These are phyloP conservation scores for Nymphalis io DNA, from an alignment of 1,140 invertebrate genomes.

Conservation along the genomic window DNA sequence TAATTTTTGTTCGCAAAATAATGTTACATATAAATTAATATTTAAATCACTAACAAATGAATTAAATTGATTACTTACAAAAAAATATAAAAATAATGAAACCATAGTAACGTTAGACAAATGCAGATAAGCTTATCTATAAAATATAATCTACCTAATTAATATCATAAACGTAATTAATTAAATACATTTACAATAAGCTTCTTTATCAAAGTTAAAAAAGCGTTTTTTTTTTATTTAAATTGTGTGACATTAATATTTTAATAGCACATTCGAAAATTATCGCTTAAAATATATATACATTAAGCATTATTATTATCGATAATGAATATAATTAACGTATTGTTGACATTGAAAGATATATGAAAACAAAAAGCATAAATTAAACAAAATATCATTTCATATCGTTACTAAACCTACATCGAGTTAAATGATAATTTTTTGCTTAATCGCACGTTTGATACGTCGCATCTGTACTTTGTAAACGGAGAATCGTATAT, in stretches of 20 bases:
- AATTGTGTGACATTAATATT: background rate
- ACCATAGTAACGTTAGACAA: no score
- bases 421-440: background rate
- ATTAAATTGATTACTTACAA: no score
- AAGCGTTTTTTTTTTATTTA: no score
- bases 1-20: no score
- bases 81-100: no score
- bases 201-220: no score
- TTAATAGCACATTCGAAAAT: background rate
- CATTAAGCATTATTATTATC: background rate
- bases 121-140: no score
- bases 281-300: background rate
- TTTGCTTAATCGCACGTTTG: slow-evolving; percentile 9
- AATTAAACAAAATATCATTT: slow-evolving; percentile 12
- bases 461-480: slow-evolving; percentile 51
- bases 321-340: slow-evolving; percentile 34
- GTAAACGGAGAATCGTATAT: slow-evolving; percentile 67
- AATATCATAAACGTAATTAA: no score
- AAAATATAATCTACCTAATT: no score
- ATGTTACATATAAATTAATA: no score
- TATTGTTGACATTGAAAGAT: slow-evolving; percentile 28
- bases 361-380: slow-evolving; percentile 4
- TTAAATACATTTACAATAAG: no score
- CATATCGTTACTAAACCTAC: background rate
- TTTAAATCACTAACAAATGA: no score